phyloP scores from a whole-genome alignment of 2,113 vertebrate genomes.

The Ovis aries region DNA sequence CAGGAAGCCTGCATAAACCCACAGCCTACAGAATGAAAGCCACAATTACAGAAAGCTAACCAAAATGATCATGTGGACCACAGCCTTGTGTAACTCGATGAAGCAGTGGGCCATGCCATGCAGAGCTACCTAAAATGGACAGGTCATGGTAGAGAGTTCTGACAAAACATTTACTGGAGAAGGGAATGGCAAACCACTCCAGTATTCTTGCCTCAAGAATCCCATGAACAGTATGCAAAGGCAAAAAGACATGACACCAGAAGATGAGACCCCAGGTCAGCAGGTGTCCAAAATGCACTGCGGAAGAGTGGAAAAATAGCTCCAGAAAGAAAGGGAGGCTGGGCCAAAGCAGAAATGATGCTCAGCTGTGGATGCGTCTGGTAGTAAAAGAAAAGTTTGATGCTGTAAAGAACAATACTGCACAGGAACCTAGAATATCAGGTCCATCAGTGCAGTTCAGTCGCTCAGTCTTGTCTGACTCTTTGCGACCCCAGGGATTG shows the following conservation, averaged over 20 bases:
- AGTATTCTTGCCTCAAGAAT: neutral
- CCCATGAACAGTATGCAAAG: neutral
- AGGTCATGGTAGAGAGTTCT: neutral
- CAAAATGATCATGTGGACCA: neutral
- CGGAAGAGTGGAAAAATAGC: neutral
- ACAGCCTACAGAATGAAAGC: neutral
- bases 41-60: neutral
- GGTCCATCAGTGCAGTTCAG: neutral
- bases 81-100: neutral
- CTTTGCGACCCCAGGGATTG: neutral
- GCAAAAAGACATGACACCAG: neutral
- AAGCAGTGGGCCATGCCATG: neutral
- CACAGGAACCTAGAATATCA: neutral
- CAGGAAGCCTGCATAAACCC: neutral
- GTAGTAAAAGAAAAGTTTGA: neutral
- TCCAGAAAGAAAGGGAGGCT: neutral
- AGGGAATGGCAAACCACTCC: neutral
- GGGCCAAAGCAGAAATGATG: neutral
- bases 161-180: neutral
- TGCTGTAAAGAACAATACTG: neutral
- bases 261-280: neutral
- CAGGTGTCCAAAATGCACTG: neutral
- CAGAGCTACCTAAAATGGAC: neutral
- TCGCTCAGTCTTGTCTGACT: accelerated
- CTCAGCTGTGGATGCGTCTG: neutral